A percentile compares a stretch with the other conserved stretches of the same genome.
phyloP scores from a whole-genome alignment of 2,888 invertebrate genomes.

The Noctua fimbriata region DNA sequence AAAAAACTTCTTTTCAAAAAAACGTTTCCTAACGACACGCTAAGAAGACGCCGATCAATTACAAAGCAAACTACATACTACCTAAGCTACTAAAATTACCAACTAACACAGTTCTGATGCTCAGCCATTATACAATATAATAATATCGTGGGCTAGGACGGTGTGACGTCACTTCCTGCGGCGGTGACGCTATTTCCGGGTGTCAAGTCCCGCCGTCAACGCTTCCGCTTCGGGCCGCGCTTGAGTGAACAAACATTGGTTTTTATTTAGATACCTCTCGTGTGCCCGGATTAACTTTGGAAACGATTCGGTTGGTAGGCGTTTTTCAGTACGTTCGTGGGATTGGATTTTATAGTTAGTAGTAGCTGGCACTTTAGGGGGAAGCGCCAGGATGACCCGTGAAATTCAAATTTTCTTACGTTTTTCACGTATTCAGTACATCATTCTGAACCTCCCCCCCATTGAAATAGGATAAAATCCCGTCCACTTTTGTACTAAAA shows the following conservation, averaged over 20 bases:
- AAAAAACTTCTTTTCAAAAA: background rate
- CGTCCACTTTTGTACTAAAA: too few species aligned
- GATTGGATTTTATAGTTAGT: background rate
- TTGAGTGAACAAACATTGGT: constrained; percentile 61
- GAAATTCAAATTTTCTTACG: too few species aligned
- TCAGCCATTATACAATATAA: constrained; percentile 64
- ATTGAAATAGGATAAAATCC: too few species aligned
- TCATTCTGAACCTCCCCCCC: too few species aligned
- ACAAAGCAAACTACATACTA: background rate
- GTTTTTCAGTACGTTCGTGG: background rate
- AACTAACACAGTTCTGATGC: background rate
- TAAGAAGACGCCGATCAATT: background rate
- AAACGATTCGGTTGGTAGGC: constrained; percentile 14
- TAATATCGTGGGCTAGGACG: constrained; percentile 66
- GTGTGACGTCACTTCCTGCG: constrained; percentile 72
- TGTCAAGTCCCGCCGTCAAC: constrained; percentile 77
- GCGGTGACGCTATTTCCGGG: constrained; percentile 80
- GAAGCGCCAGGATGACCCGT: too few species aligned
- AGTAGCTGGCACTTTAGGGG: background rate
- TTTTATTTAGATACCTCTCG: constrained; percentile 57
- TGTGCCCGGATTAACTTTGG: constrained; percentile 15
- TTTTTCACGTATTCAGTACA: too few species aligned
- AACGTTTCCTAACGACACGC: background rate
- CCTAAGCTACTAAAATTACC: background rate
- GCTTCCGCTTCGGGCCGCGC: constrained; percentile 69